Evolutionary conservation across 2,113 vertebrate species (phyloP).

Genomic region (Geococcyx californianus): DNA sequence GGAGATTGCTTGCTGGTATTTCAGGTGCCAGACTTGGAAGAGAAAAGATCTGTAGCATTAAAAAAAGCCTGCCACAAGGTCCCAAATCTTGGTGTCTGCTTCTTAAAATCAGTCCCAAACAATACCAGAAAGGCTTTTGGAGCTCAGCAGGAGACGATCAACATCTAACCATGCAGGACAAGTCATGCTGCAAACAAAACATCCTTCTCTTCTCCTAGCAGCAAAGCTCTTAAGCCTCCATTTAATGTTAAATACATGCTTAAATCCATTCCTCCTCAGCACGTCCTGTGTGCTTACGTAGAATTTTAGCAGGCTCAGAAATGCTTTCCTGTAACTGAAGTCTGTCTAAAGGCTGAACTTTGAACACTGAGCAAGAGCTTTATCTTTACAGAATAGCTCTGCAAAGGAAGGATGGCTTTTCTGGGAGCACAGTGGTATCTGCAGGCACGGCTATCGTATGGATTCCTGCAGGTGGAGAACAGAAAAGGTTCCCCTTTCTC

Average conservation of each 20-base stretch:
- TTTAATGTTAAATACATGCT: not conserved
- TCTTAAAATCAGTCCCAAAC: not conserved
- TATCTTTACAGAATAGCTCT: not conserved
- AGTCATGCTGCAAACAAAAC: not conserved
- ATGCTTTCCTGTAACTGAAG: not conserved
- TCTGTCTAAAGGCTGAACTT: not conserved
- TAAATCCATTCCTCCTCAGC: not conserved
- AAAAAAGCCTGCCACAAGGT: not conserved
- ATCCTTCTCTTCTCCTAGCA: not conserved
- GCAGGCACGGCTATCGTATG: not conserved
- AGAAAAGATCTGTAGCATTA: not conserved
- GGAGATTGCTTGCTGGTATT: not conserved
- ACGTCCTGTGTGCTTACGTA: not conserved
- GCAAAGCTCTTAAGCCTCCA: constrained; percentile 39
- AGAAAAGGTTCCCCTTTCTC: not conserved
- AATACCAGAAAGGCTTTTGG: not conserved
- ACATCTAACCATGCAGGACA: not conserved
- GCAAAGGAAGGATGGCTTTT: not conserved
- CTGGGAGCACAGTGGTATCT: not conserved
- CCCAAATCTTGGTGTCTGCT: not conserved
- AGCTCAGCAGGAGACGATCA: not conserved
- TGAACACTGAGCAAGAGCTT: not conserved
- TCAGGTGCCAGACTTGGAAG: not conserved
- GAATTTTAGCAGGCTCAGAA: not conserved
- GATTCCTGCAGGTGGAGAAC: not conserved